Base-by-base conservation (phyloP, 2,888 invertebrate species). In the Synanthedon formicaeformis region DNA sequence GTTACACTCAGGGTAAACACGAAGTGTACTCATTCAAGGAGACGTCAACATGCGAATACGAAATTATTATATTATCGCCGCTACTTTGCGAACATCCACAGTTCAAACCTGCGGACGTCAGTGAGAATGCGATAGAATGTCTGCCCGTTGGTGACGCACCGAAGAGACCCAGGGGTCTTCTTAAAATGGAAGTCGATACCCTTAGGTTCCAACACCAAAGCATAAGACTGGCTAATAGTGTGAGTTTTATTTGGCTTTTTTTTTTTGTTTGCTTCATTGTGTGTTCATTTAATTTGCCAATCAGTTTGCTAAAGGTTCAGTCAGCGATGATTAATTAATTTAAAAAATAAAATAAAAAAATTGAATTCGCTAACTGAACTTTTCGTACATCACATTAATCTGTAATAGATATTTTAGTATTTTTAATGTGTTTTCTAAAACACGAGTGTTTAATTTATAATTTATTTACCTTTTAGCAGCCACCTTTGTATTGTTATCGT, bases 21-120 rank as follows among this genome's bases (percentile, higher is more conserved):
- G 97, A 98, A 71, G 92, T 98, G 2, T 96, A 95, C 72, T 95
- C 96, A 0, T 90, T 98, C 57, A 97, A 97, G 70, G 98, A 98
- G 78, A 94, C 93, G 0, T 94, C 96, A 0, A 96, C 96, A 0
- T 99, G 99, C 71, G 95, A 96, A 75, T 99, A 99, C 73, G 98
- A 98, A 80, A 93, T 90, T 6, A 91, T 98, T 12, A 94, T 99
- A 12, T 86, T 98, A 18, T 96, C 98, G 0, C 93, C 95, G 0
- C 79, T 93, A 10, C 87, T 99, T 1, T 99, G 99, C 70, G 88
- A 89, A 41, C 98, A 98, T 87, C 97, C 98, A 0, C 91, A 92
- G 56, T 99, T 94, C 69, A 93, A 92, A 65, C 92, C 94, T 0
- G 91, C 92, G 67, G 93, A 94, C 62, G 90, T 92, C 3, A 93